Evolutionary conservation across 1,140 invertebrate genomes (phyloP).

Genomic region (Scaptomyza graminum): DNA sequence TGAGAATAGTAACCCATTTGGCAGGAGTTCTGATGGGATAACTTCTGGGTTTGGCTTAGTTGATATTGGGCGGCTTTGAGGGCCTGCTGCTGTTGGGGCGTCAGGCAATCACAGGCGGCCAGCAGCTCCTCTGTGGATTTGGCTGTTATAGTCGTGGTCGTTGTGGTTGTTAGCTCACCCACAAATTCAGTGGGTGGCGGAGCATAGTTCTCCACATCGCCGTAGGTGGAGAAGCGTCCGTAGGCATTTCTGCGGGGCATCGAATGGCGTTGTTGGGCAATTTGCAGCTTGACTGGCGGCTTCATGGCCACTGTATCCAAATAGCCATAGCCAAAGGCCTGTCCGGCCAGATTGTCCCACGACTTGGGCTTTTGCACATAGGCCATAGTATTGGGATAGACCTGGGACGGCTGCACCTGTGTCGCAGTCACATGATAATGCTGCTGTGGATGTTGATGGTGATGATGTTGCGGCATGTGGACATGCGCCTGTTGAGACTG

Average conservation of each 20-base stretch:
- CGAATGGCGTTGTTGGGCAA: slow-evolving; percentile 85
- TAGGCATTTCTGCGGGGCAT: slow-evolving; percentile 85
- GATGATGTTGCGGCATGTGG: slow-evolving; percentile 65
- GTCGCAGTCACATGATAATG: slow-evolving; percentile 84
- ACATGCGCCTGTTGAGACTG: slow-evolving; percentile 41
- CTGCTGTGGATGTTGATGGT: slow-evolving; percentile 63
- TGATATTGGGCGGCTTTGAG: slow-evolving; percentile 77
- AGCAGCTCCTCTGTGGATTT: slow-evolving; percentile 92
- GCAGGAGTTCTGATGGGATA: slow-evolving; percentile 78
- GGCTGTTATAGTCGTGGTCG: slow-evolving; percentile 85
- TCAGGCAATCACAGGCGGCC: slow-evolving; percentile 83
- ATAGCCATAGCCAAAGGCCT: slow-evolving; percentile 93
- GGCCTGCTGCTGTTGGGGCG: slow-evolving; percentile 69
- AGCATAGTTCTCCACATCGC: slow-evolving; percentile 83
- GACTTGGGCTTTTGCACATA: slow-evolving; percentile 90
- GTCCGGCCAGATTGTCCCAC: slow-evolving; percentile 93
- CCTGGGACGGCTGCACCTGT: slow-evolving; percentile 84
- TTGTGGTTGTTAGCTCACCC: slow-evolving; percentile 84
- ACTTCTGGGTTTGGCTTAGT: slow-evolving; percentile 69
- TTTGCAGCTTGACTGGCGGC: slow-evolving; percentile 84
- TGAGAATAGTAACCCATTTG: slow-evolving; percentile 83
- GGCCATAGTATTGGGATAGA: slow-evolving; percentile 84
- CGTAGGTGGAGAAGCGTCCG: slow-evolving; percentile 83
- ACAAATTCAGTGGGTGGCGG: slow-evolving; percentile 84
- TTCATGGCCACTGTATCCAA: slow-evolving; percentile 87